Evolutionary conservation across 2,888 invertebrate genomes (phyloP), one percentile per base, ranked within the genome.

Genomic region (Parnassius smintheus): DNA sequence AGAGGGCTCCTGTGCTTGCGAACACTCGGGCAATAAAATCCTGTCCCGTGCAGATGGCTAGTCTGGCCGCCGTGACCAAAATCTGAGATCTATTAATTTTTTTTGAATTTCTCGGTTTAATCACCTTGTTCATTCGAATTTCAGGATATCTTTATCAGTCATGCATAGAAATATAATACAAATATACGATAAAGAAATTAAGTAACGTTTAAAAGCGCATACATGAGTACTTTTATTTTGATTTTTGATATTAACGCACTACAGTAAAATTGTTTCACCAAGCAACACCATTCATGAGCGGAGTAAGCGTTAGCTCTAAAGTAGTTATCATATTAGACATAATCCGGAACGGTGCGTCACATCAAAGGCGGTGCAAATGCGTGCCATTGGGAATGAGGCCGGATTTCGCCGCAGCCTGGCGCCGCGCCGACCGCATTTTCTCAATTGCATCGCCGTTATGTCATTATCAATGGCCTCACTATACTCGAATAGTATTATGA

Each of bases 311-410:
- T 57, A 62, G 53, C 57, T 2, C 45, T 68, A 63, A 72, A 68
- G 66, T 73, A 74, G 75, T 71, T 69, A 69, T 68, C 70, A 73
- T 74, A 75, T 68, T 67, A 67, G 64, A 74, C 72, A 72, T 72
- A 71, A 72, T 73, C 68, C 68, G 73, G 74, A 69, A 68, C 71
- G 70, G 75, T 75, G 72, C 72, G 75, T 72, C 79, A 77, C 77
- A 80, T 80, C 75, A 77, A 80, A 77, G 72, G 75, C 78, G 79
- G 82, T 80, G 82, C 84, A 81, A 83, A 80, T 82, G 82, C 79
- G 75, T 76, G 76, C 85, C 82, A 86, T 83, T 87, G 86, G 85
- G 85, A 84, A 87, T 86, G 86, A 76, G 82, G 83, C 86, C 84
- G 83, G 87, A 88, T 86, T 88, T 83, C 85, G 68, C 4, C 74